Percentiles rank a stretch among this genome's conserved stretches.
Conservation (phyloP, 2,113 vertebrate genomes). For the Corythornis madagascariensis region DNA sequence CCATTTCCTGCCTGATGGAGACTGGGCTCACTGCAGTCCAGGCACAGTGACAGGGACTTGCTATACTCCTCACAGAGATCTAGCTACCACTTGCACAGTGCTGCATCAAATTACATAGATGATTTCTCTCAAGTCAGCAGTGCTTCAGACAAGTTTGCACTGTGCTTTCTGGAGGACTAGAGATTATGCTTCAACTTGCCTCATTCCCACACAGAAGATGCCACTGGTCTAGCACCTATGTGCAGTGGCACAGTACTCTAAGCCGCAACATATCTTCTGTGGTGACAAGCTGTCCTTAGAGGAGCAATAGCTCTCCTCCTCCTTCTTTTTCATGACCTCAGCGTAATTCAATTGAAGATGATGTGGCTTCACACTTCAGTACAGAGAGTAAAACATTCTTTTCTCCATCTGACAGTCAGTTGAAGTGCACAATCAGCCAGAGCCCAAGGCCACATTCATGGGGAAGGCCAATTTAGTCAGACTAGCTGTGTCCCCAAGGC, state of each 20-base stretch:
- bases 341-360: background rate
- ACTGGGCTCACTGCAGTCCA: background rate
- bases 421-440: background rate
- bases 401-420: background rate
- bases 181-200: background rate
- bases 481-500: background rate
- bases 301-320: background rate
- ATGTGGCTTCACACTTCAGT: slow-evolving; percentile 27
- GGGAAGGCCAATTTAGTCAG: background rate
- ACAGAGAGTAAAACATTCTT: background rate
- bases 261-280: background rate
- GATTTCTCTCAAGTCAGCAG: background rate
- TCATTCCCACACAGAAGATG: background rate
- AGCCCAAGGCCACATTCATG: background rate
- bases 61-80: background rate
- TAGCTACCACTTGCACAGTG: background rate
- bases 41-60: background rate
- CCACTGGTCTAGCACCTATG: background rate
- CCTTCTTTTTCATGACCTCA: background rate
- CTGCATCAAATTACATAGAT: background rate
- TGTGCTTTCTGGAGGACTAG: background rate
- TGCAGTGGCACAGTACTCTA: background rate
- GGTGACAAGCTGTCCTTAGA: background rate
- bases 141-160: background rate
- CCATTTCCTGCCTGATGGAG: background rate